These are phyloP conservation scores for Bos javanicus DNA, from an alignment of 2,113 vertebrate genomes.

Conservation along the genomic window DNA sequence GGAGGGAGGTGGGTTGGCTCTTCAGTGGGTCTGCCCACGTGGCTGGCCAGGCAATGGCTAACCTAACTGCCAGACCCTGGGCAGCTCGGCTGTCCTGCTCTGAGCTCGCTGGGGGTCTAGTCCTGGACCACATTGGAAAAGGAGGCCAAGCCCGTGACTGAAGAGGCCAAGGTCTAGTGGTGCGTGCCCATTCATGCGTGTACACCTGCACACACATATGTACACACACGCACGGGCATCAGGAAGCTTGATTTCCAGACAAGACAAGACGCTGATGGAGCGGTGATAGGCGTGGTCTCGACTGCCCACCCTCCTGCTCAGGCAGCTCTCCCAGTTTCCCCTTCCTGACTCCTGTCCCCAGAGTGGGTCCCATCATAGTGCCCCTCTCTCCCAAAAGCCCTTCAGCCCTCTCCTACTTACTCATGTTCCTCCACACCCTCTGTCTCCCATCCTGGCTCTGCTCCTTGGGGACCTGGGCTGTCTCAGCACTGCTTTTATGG, in stretches of 20 bases:
- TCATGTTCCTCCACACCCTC: background rate
- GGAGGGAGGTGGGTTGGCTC: background rate
- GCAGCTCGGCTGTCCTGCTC: background rate
- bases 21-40: background rate
- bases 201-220: accelerated
- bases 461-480: background rate
- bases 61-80: background rate
- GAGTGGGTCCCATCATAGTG: background rate
- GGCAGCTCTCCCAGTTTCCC: background rate
- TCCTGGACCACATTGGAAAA: background rate
- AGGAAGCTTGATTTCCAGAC: background rate
- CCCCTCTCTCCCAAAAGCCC: too few species aligned
- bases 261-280: background rate
- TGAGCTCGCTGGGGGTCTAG: background rate
- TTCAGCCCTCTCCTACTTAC: background rate
- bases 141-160: background rate
- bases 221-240: background rate
- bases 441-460: background rate
- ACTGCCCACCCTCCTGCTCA: accelerated
- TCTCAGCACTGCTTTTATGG: background rate
- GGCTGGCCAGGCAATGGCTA: background rate
- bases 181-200: accelerated
- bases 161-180: background rate
- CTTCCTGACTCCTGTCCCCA: background rate
- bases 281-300: accelerated